Evolutionary conservation across 2,113 vertebrate genomes (phyloP), one percentile per base, ranked within the genome.

Genomic region (Furnarius figulus): DNA sequence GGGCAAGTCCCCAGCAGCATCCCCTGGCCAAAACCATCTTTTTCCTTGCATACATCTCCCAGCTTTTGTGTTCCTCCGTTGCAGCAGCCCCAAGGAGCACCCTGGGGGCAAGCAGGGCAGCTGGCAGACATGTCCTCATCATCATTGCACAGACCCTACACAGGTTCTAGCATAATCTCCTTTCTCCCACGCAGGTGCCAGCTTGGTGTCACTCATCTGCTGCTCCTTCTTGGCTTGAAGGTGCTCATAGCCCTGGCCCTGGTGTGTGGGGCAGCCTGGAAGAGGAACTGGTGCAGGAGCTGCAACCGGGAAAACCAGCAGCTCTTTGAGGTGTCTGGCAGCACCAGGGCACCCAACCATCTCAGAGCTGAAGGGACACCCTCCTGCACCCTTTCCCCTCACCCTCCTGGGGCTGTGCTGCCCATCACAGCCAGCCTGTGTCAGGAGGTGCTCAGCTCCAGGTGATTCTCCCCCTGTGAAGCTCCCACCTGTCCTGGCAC

Each of bases 371-470:
- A 47, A 49, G 21, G 28, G 47, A 16, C 0, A 1, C 7, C 14
- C 53, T 63, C 3, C 58, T 72, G 58, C 1, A 3, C n/a, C n/a
- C 25, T 20, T 6, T 3, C n/a, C 18, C 27, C 12, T 5, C 1
- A 4, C n/a, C 21, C 58, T 59, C 47, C 62, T 4, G 1, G 42
- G 5, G 16, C 62, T 4, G 1, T 5, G 10, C 23, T 21, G 4
- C 27, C 52, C 15, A 0, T 24, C 56, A 37, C 0, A 0, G 17
- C 5, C 0, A 0, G 14, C 63, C 49, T 0, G 0, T 2, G 3
- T 18, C 0, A 0, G 52, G 27, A 44, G 14, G 13, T n/a, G 24
- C 56, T 66, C 1, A 0, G 30, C 12, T 46, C 12, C 0, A 0
- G 21, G 11, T 20, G 1, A n/a, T 52, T 23, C 30, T 74, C 8